These are phyloP conservation scores for Alethe diademata DNA, from an alignment of 2,113 vertebrate genomes.

Conservation along the genomic window DNA sequence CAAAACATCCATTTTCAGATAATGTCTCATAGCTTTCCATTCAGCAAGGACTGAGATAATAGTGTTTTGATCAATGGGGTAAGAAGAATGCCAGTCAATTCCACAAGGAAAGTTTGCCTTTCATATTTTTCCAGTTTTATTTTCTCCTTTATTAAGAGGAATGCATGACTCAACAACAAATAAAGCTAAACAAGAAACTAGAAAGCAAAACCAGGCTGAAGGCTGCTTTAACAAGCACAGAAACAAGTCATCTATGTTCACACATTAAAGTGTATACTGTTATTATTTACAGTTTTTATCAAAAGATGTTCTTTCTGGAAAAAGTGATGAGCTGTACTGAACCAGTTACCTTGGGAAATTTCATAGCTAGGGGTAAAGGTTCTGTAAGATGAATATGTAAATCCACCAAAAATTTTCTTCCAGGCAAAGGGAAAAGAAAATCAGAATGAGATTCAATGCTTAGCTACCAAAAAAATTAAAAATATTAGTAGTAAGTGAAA, in stretches of 20 bases:
- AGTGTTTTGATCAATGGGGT: background rate
- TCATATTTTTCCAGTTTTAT: background rate
- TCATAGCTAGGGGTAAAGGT: background rate
- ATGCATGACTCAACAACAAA: background rate
- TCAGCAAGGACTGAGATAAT: background rate
- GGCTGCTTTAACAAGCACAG: background rate
- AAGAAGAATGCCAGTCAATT: conserved; percentile 8
- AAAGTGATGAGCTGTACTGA: background rate
- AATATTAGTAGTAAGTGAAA: background rate
- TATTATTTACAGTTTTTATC: background rate
- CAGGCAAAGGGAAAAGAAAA: background rate
- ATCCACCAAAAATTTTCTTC: background rate
- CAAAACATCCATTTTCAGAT: background rate
- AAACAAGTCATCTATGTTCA: background rate
- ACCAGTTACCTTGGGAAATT: background rate
- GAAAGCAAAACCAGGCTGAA: background rate
- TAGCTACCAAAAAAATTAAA: background rate
- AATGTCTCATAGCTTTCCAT: background rate
- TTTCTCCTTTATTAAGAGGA: conserved; percentile 11
- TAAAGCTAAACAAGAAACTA: background rate
- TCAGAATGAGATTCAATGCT: background rate
- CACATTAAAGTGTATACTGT: background rate
- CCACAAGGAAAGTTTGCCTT: background rate
- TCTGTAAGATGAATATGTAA: background rate
- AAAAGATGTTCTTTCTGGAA: background rate